Evolutionary conservation across 2,797 vertebrate species (phyloP).

Genomic region (Hemibagrus guttatus): DNA sequence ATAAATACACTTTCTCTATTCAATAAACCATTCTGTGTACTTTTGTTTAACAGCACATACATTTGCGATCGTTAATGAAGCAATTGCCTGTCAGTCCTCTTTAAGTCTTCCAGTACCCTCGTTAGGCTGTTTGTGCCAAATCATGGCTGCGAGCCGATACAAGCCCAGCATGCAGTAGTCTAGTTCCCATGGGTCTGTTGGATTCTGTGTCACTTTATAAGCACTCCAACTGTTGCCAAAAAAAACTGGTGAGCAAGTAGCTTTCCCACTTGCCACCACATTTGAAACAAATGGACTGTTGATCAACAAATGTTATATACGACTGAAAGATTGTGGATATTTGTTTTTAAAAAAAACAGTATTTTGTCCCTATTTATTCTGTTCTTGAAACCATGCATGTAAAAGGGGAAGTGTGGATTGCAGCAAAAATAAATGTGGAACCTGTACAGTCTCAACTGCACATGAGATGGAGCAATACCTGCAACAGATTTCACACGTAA

Average conservation of each 20-base stretch:
- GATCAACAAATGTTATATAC: constrained; percentile 35
- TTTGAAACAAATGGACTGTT: constrained; percentile 45
- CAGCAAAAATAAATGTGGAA: constrained; percentile 28
- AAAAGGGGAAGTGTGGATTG: constrained; percentile 39
- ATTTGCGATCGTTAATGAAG: constrained; percentile 17
- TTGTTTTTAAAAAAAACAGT: not conserved
- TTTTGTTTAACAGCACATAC: not conserved
- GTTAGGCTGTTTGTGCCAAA: constrained; percentile 44
- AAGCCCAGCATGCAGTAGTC: constrained; percentile 50
- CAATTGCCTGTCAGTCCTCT: constrained; percentile 24
- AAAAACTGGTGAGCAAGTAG: constrained; percentile 35
- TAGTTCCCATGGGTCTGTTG: constrained; percentile 47
- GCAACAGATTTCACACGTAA: constrained; percentile 8
- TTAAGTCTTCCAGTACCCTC: constrained; percentile 29
- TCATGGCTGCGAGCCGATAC: constrained; percentile 36
- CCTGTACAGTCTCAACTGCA: constrained; percentile 19
- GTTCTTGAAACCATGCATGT: constrained; percentile 23
- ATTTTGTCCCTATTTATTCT: constrained; percentile 12
- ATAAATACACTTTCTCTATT: not conserved
- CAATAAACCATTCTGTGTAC: not conserved
- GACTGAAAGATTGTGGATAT: not conserved
- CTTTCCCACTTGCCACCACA: constrained; percentile 39
- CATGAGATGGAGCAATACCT: constrained; percentile 38
- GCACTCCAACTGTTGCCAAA: constrained; percentile 41
- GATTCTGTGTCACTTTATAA: constrained; percentile 50